These are phyloP conservation scores for Periphyllus acericola DNA, from an alignment of 2,888 invertebrate genomes.

Conservation along the genomic window DNA sequence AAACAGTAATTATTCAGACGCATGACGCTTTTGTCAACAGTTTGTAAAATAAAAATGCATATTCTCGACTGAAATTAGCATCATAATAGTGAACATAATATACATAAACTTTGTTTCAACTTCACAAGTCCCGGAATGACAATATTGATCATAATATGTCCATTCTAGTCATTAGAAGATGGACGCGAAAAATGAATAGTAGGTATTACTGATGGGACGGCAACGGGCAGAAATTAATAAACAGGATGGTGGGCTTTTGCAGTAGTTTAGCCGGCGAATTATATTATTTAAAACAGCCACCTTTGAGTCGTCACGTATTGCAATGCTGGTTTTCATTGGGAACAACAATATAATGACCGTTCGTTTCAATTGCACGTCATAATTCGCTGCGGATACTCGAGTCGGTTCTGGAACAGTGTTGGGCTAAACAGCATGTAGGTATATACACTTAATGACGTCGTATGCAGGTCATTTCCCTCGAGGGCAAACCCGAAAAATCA, in stretches of 20 bases:
- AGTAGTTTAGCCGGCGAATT: too few species aligned
- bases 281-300: too few species aligned
- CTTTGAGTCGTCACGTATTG: too few species aligned
- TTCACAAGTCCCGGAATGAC: not conserved
- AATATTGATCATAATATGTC: constrained; percentile 36
- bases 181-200: too few species aligned
- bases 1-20: constrained; percentile 39
- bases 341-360: too few species aligned
- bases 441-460: not conserved
- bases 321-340: too few species aligned
- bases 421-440: too few species aligned
- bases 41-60: constrained; percentile 22
- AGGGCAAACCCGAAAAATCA: not conserved
- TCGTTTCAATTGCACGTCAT: not conserved
- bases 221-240: not conserved
- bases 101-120: not conserved
- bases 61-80: constrained; percentile 36
- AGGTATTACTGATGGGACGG: not conserved
- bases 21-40: constrained; percentile 28
- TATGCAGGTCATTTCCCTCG: constrained; percentile 13
- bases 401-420: too few species aligned
- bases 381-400: too few species aligned
- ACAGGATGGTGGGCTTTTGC: too few species aligned
- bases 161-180: not conserved
- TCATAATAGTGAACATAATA: not conserved